These are phyloP conservation scores for Hormiphora californensis DNA, from an alignment of 37 sponge, comb jelly and placozoan genomes.

Conservation along the genomic window DNA sequence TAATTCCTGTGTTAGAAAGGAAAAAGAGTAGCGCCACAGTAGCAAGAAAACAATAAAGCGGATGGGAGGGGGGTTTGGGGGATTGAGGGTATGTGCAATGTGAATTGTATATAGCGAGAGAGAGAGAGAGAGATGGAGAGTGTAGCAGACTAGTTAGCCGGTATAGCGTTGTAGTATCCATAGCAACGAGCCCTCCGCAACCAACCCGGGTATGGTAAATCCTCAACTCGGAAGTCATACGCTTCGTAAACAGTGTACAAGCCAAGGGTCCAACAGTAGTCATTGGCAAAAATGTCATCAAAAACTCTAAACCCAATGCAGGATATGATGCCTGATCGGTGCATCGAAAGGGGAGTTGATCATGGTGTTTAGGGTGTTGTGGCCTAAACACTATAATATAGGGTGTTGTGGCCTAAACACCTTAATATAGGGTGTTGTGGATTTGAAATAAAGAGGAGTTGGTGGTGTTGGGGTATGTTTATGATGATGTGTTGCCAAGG, in stretches of 20 bases:
- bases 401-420: too few species aligned
- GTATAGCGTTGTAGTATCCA: background rate
- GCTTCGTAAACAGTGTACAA: background rate
- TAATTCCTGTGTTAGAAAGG: background rate
- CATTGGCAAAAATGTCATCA: too few species aligned
- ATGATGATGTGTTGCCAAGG: too few species aligned
- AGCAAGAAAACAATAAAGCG: background rate
- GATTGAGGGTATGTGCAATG: background rate
- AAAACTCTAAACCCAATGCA: too few species aligned
- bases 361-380: too few species aligned
- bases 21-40: background rate
- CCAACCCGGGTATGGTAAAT: slow-evolving; percentile 18
- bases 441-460: too few species aligned
- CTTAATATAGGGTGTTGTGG: too few species aligned
- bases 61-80: background rate
- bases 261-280: too few species aligned
- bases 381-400: too few species aligned
- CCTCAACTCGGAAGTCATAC: background rate
- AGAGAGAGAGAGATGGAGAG: background rate
- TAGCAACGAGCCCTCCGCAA: slow-evolving; percentile 12
- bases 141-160: background rate
- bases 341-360: too few species aligned
- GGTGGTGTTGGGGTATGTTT: too few species aligned
- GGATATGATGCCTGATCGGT: too few species aligned
- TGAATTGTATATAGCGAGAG: background rate